phyloP scores from a whole-genome alignment of 1,140 invertebrate genomes.

The Tetranychus urticae region DNA sequence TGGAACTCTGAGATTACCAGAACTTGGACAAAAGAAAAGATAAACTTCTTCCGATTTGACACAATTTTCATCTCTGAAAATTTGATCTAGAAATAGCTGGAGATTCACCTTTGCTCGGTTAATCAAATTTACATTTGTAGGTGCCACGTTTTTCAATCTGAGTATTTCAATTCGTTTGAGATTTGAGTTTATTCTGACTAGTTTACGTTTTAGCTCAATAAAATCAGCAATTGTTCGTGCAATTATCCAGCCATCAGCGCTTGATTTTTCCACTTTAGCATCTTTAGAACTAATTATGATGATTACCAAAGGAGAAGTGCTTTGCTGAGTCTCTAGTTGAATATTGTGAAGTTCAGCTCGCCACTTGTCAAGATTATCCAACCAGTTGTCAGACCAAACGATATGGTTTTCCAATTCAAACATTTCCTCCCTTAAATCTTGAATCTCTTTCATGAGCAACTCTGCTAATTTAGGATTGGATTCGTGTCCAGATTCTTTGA shows the following conservation, averaged over 20 bases:
- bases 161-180: constrained; percentile 1
- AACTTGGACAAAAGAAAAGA: constrained; percentile 64
- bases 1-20: constrained; percentile 55
- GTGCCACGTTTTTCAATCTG: constrained; percentile 6
- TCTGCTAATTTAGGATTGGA: constrained; percentile 24
- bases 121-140: constrained; percentile 38
- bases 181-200: constrained; percentile 24
- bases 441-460: constrained; percentile 53
- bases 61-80: constrained; percentile 39
- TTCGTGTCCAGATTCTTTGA: neutral
- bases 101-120: constrained; percentile 56
- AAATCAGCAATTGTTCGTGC: constrained; percentile 49
- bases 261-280: neutral
- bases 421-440: constrained; percentile 47
- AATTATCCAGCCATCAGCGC: constrained; percentile 9
- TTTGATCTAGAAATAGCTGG: constrained; percentile 32
- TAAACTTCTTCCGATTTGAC: constrained; percentile 70
- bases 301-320: neutral
- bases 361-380: constrained; percentile 62
- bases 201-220: constrained; percentile 53
- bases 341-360: constrained; percentile 24
- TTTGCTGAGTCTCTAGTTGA: neutral
- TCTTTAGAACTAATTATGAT: neutral
- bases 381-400: constrained; percentile 62
- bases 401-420: constrained; percentile 53